phyloP scores from a whole-genome alignment of 2,888 invertebrate genomes.

The Pyrocoelia pectoralis region DNA sequence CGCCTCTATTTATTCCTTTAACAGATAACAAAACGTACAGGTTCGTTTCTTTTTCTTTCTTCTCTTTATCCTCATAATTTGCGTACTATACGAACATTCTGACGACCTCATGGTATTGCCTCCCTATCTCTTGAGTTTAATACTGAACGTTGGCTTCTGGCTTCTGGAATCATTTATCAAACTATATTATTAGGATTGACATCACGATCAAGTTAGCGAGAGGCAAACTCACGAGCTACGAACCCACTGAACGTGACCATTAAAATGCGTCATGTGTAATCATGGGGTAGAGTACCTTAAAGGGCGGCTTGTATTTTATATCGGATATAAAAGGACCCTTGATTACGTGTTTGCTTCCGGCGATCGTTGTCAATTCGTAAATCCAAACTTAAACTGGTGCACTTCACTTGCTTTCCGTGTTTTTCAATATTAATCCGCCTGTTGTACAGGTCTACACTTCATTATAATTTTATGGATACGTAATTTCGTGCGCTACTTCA shows the following conservation, averaged over 20 bases:
- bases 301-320: constrained; percentile 23
- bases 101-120: constrained; percentile 29
- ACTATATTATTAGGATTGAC: constrained; percentile 46
- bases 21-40: background rate
- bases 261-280: constrained; percentile 46
- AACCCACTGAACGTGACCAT: constrained; percentile 49
- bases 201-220: constrained; percentile 62
- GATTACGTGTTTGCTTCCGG: constrained; percentile 27
- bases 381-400: constrained; percentile 11
- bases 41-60: constrained; percentile 12
- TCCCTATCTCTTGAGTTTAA: constrained; percentile 42
- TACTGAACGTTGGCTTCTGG: constrained; percentile 43
- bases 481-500: background rate
- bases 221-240: constrained; percentile 62
- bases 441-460: background rate
- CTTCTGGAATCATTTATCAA: constrained; percentile 46
- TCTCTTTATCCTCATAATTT: constrained; percentile 9
- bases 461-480: constrained; percentile 10
- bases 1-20: constrained; percentile 36
- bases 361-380: constrained; percentile 16
- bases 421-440: background rate
- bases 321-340: constrained; percentile 12
- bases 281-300: constrained; percentile 31
- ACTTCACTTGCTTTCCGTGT: background rate
- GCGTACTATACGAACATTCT: constrained; percentile 33